Evolutionary conservation across 2,888 invertebrate genomes (phyloP).

Genomic region (Neocrepidodera transversa): DNA sequence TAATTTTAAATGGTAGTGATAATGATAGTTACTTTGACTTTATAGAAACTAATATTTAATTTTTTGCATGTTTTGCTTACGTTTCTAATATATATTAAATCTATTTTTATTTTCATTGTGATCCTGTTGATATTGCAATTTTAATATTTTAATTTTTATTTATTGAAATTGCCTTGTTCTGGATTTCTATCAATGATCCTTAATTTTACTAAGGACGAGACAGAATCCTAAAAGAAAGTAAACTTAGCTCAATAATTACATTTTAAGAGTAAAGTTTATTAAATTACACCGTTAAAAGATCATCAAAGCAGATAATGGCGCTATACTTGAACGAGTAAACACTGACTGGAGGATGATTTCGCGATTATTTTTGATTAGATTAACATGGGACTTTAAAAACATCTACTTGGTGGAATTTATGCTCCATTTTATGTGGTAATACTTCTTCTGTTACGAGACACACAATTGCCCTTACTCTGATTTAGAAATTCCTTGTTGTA

Average conservation of each 20-base stretch:
- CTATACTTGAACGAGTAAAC: slow-evolving; percentile 2
- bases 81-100: too few relatives aligned
- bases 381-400: slow-evolving; percentile 6
- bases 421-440: neutral
- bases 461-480: too few relatives aligned
- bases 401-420: neutral
- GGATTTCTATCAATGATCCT: slow-evolving; percentile 1
- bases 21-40: too few relatives aligned
- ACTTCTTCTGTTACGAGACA: too few relatives aligned
- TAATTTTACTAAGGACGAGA: neutral
- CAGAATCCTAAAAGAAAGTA: slow-evolving; percentile 27
- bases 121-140: too few relatives aligned
- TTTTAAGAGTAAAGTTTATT: slow-evolving; percentile 32
- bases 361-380: slow-evolving; percentile 16
- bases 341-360: slow-evolving; percentile 3
- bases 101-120: too few relatives aligned
- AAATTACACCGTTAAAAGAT: slow-evolving; percentile 34
- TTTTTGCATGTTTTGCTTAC: too few relatives aligned
- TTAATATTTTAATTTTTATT: too few relatives aligned
- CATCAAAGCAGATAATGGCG: slow-evolving; percentile 27
- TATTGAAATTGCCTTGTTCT: too few relatives aligned
- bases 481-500: too few relatives aligned
- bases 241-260: slow-evolving; percentile 29
- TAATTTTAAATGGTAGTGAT: too few relatives aligned
- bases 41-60: too few relatives aligned